These are phyloP conservation scores for Chrysochloris asiatica DNA, from an alignment of 2,113 vertebrate species.

Conservation along the genomic window DNA sequence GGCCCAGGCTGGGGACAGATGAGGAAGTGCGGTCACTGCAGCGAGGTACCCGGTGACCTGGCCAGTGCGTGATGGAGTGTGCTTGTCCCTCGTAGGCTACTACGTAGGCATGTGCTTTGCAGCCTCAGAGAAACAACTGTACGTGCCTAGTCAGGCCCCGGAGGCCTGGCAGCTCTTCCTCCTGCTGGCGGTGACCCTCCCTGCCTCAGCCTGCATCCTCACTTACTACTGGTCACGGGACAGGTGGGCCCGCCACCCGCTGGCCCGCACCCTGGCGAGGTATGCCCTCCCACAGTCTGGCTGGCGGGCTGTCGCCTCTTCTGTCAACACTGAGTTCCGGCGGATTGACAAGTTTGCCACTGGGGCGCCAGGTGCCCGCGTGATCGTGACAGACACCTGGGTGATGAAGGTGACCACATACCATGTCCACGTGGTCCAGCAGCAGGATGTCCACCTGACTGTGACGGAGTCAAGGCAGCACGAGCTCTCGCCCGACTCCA, in stretches of 20 bases:
- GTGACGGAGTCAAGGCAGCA: conserved; percentile 93
- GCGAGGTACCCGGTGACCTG: background rate
- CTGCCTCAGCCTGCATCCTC: conserved; percentile 81
- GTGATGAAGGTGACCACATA: conserved; percentile 95
- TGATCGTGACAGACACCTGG: conserved; percentile 95
- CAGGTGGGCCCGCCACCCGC: conserved; percentile 90
- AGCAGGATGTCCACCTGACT: conserved; percentile 91
- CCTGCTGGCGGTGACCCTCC: conserved; percentile 83
- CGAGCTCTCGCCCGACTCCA: conserved; percentile 89
- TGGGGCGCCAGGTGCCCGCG: conserved; percentile 89
- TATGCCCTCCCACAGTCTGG: conserved; percentile 84
- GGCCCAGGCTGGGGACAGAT: no score
- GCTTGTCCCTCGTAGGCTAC: conserved; percentile 87
- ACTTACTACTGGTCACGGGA: conserved; percentile 89
- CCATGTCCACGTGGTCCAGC: conserved; percentile 88
- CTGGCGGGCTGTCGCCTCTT: conserved; percentile 91
- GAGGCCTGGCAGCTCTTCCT: conserved; percentile 89
- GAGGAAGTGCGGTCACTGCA: background rate
- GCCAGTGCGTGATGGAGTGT: background rate
- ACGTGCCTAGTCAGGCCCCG: conserved; percentile 83
- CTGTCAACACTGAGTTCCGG: conserved; percentile 93
- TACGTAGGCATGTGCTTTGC: conserved; percentile 95
- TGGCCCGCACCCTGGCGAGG: conserved; percentile 85
- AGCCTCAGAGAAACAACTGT: conserved; percentile 90
- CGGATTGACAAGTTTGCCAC: conserved; percentile 96